Percentiles rank a stretch among this genome's conserved stretches.
phyloP scores from a whole-genome alignment of 2,113 vertebrate genomes.

The Platycercus adscitus region DNA sequence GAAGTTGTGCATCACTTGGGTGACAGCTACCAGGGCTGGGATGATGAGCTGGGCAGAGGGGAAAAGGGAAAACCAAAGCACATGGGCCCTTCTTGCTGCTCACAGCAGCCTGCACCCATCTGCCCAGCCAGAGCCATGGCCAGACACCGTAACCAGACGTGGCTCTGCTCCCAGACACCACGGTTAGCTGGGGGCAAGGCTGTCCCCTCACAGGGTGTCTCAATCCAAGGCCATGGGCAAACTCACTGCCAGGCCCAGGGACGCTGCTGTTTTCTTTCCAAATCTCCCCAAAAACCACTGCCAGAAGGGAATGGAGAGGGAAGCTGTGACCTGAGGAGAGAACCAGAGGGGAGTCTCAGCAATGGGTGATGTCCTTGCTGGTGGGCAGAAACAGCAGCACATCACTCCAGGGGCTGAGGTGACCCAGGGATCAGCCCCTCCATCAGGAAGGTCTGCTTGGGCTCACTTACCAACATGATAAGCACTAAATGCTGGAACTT shows the following conservation, averaged over 20 bases:
- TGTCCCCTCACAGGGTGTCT: not conserved
- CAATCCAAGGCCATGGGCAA: not conserved
- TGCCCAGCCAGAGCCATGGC: not conserved
- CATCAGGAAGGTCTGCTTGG: not conserved
- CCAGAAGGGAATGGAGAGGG: constrained; percentile 76
- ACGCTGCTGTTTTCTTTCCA: constrained; percentile 75
- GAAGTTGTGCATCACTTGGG: constrained; percentile 70
- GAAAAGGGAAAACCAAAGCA: not conserved
- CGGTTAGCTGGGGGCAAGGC: not conserved
- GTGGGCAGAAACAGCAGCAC: not conserved
- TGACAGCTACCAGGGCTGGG: constrained; percentile 68
- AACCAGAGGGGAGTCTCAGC: not conserved
- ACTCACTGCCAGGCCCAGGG: constrained; percentile 76
- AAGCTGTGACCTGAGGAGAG: constrained; percentile 66
- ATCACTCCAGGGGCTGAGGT: not conserved
- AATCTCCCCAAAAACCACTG: constrained; percentile 73
- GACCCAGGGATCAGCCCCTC: not conserved
- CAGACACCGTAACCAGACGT: not conserved
- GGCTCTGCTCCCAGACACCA: not conserved
- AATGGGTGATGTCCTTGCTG: not conserved
- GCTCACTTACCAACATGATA: constrained; percentile 72
- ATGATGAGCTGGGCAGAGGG: constrained; percentile 70
- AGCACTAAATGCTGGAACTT: constrained; percentile 78
- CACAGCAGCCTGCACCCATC: not conserved
- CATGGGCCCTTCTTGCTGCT: not conserved